A percentile compares a stretch with the other conserved stretches of the same genome.
Evolutionary conservation across 1,140 invertebrate species (phyloP).

Genomic region (Pseudomyrmex cubaensis): DNA sequence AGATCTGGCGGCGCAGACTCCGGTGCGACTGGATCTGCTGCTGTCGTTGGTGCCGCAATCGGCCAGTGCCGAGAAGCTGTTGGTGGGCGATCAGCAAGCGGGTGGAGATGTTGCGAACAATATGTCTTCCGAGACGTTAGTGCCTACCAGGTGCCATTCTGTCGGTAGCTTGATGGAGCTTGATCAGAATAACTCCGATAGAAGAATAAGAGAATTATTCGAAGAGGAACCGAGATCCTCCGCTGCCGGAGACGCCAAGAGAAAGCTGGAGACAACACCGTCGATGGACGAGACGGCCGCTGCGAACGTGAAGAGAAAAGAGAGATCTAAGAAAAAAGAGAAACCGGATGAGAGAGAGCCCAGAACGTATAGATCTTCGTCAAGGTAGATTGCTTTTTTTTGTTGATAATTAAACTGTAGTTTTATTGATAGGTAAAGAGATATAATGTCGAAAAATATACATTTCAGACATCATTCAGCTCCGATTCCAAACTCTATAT

Average conservation of each 20-base stretch:
- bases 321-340: conserved; percentile 83
- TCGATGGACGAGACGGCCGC: conserved; percentile 87
- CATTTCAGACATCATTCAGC: conserved; percentile 78
- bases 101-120: conserved; percentile 80
- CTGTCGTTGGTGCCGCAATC: conserved; percentile 92
- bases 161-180: conserved; percentile 89
- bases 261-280: conserved; percentile 89
- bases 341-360: conserved; percentile 75
- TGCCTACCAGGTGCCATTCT: conserved; percentile 88
- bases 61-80: conserved; percentile 88
- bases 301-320: conserved; percentile 87
- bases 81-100: conserved; percentile 86
- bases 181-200: conserved; percentile 86
- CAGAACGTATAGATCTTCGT: conserved; percentile 73
- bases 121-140: conserved; percentile 79
- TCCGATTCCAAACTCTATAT: conserved; percentile 78
- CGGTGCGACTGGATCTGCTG: conserved; percentile 94
- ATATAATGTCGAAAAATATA: background rate
- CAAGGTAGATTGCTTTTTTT: conserved; percentile 61
- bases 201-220: conserved; percentile 89
- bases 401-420: background rate
- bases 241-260: conserved; percentile 86
- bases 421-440: background rate
- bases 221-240: conserved; percentile 84
- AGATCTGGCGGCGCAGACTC: conserved; percentile 94